phyloP scores from a whole-genome alignment of 2,113 vertebrate genomes.

The Pelecanoides urinatrix region DNA sequence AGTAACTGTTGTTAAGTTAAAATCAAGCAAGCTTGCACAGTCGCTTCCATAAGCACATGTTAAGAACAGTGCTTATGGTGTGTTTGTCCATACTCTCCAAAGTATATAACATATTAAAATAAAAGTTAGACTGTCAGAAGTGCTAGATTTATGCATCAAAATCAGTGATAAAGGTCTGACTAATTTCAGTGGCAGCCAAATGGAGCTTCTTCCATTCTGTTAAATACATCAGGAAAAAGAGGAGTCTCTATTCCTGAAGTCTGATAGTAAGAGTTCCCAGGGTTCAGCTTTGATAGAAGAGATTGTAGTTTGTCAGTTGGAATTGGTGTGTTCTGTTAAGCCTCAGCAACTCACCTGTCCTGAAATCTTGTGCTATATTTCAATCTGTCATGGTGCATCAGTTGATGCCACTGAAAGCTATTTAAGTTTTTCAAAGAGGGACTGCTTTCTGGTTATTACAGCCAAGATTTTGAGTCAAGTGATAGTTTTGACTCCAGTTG shows the following conservation, averaged over 20 bases:
- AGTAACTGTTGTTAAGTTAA: background rate
- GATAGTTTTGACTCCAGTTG: constrained; percentile 28
- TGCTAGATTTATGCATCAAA: background rate
- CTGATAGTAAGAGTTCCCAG: background rate
- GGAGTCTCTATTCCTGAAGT: background rate
- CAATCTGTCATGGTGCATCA: background rate
- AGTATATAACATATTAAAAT: background rate
- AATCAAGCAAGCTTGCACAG: background rate
- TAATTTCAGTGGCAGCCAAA: background rate
- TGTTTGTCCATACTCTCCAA: background rate
- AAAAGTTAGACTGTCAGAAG: background rate
- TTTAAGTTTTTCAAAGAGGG: background rate
- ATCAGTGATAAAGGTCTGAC: background rate
- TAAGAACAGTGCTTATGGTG: background rate
- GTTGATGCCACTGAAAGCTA: background rate
- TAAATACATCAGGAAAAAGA: background rate
- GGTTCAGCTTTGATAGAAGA: background rate
- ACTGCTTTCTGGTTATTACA: background rate
- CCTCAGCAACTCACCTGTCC: background rate
- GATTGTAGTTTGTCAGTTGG: background rate
- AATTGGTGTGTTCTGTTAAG: background rate
- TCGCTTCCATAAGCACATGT: background rate
- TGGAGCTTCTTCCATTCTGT: background rate
- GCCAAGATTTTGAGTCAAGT: background rate
- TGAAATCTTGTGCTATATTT: background rate